These are phyloP conservation scores for Clitarchus hookeri DNA, from an alignment of 2,888 invertebrate species.

Conservation along the genomic window DNA sequence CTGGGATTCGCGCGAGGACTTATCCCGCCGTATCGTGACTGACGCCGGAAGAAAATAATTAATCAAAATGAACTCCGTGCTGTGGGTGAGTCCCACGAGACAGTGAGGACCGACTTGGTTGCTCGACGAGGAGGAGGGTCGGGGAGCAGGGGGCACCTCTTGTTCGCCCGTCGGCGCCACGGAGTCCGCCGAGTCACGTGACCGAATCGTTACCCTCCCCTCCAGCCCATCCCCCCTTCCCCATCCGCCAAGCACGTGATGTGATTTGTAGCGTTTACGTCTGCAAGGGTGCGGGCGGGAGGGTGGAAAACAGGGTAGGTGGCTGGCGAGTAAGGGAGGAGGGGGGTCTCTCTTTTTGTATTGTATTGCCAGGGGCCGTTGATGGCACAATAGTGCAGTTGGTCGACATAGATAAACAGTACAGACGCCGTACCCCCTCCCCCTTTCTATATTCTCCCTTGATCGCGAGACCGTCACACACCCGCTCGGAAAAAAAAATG, in stretches of 20 bases:
- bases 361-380: background rate
- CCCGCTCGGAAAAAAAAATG: conserved; percentile 22
- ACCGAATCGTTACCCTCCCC: conserved; percentile 19
- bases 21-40: too few relatives aligned
- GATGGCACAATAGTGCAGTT: conserved; percentile 33
- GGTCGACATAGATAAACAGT: conserved; percentile 36
- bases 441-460: background rate
- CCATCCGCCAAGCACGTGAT: background rate
- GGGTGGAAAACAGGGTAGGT: background rate
- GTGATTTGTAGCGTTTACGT: conserved; percentile 25
- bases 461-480: conserved; percentile 28
- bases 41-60: too few relatives aligned
- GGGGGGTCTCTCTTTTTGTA: conserved; percentile 3
- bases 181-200: conserved; percentile 25
- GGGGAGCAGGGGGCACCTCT: background rate
- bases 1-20: too few relatives aligned
- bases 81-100: background rate
- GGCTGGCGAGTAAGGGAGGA: background rate
- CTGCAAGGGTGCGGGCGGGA: background rate
- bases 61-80: background rate
- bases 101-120: background rate
- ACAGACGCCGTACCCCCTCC: conserved; percentile 21
- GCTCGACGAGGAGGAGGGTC: background rate
- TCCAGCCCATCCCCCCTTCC: background rate
- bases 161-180: conserved; percentile 16